Percentiles rank a stretch among this genome's conserved stretches.
Evolutionary conservation across 2,113 vertebrate genomes (phyloP).

Genomic region (Elgaria multicarinata): DNA sequence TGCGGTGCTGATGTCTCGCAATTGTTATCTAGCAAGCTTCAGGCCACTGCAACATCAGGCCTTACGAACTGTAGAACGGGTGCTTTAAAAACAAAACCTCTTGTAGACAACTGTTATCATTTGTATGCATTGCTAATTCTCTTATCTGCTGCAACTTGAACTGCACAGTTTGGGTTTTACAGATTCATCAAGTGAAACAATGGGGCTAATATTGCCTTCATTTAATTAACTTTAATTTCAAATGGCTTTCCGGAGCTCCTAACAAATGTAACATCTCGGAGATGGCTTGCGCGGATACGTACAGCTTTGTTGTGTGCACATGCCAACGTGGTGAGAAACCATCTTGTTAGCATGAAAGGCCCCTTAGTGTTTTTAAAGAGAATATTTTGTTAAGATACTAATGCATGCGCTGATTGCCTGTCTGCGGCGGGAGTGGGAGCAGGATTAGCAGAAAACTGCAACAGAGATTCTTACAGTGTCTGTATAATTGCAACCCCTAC

Average conservation of each 20-base stretch:
- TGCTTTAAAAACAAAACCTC: slow-evolving; percentile 8
- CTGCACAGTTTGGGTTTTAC: slow-evolving; percentile 19
- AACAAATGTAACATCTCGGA: slow-evolving; percentile 40
- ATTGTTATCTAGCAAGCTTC: slow-evolving; percentile 8
- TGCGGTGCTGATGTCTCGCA: not conserved
- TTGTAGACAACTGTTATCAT: slow-evolving; percentile 35
- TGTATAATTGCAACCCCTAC: not conserved
- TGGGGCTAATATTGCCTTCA: slow-evolving; percentile 58
- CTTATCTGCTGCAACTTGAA: slow-evolving; percentile 48
- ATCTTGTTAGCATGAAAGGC: slow-evolving; percentile 60
- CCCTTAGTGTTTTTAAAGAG: slow-evolving; percentile 54
- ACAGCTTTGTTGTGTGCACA: slow-evolving; percentile 42
- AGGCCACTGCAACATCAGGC: slow-evolving; percentile 31
- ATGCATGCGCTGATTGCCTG: slow-evolving; percentile 22
- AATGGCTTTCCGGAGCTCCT: slow-evolving; percentile 35
- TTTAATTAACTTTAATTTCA: slow-evolving; percentile 65
- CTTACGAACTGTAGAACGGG: slow-evolving; percentile 33
- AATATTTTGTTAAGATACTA: slow-evolving; percentile 52
- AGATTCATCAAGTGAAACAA: slow-evolving; percentile 59
- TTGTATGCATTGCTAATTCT: slow-evolving; percentile 51
- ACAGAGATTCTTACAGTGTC: not conserved
- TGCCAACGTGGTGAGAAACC: slow-evolving; percentile 36
- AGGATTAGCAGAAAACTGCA: slow-evolving; percentile 34
- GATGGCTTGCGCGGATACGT: slow-evolving; percentile 50
- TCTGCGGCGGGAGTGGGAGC: not conserved